Evolutionary conservation across 2,113 vertebrate genomes (phyloP).

Genomic region (Anser brachyrhynchus): DNA sequence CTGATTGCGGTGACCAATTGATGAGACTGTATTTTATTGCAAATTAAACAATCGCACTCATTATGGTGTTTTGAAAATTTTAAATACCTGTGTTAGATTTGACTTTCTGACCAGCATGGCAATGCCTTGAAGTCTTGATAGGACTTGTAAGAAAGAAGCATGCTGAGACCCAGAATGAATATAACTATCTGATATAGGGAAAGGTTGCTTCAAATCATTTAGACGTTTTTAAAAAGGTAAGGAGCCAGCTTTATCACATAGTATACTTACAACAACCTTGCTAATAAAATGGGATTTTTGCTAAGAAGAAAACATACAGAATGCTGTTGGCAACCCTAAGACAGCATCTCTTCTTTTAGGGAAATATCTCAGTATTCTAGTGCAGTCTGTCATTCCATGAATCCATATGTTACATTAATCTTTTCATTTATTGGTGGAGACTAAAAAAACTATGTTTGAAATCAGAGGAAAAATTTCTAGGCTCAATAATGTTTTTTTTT

Average conservation of each 20-base stretch:
- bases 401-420: background rate
- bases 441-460: background rate
- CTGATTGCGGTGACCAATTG: background rate
- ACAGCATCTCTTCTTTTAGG: background rate
- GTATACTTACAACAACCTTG: background rate
- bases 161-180: background rate
- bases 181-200: background rate
- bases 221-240: background rate
- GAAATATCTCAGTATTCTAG: background rate
- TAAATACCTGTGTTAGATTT: background rate
- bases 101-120: background rate
- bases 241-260: background rate
- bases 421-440: background rate
- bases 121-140: background rate
- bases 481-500: background rate
- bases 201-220: background rate
- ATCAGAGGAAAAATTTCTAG: background rate
- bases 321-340: background rate
- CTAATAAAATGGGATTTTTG: background rate
- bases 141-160: background rate
- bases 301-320: background rate
- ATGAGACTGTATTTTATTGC: background rate
- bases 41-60: background rate
- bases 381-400: background rate
- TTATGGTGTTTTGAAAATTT: background rate